These are phyloP conservation scores for Hoplostethus mediterraneus DNA, from an alignment of 2,797 vertebrate species.

Conservation along the genomic window DNA sequence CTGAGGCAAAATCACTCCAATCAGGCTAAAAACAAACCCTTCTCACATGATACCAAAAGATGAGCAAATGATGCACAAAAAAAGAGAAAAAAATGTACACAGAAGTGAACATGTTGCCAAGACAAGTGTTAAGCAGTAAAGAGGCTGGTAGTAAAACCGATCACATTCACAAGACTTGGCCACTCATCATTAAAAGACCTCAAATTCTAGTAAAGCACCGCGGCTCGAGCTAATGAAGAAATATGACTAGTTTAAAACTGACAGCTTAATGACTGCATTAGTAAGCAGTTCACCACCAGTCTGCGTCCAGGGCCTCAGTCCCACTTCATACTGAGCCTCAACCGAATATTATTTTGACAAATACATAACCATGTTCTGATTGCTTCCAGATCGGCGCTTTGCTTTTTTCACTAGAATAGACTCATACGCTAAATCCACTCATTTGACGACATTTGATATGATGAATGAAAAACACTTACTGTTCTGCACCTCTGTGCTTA, in stretches of 20 bases:
- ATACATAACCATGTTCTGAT: constrained; percentile 56
- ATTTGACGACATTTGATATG: constrained; percentile 31
- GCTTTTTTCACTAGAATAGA: constrained; percentile 20
- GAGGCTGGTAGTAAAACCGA: constrained; percentile 14
- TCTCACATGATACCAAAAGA: background rate
- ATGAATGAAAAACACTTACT: constrained; percentile 22
- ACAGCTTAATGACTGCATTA: constrained; percentile 46
- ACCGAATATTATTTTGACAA: constrained; percentile 61
- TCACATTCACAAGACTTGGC: constrained; percentile 16
- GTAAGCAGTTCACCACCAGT: constrained; percentile 49
- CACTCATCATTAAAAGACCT: constrained; percentile 47
- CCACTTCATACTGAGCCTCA: constrained; percentile 38
- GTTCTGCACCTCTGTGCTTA: constrained; percentile 2
- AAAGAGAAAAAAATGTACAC: constrained; percentile 5
- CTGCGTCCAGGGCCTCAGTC: constrained; percentile 23
- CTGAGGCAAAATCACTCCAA: background rate
- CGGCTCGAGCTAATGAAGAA: constrained; percentile 56
- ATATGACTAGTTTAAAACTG: constrained; percentile 54
- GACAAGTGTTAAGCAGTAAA: constrained; percentile 12
- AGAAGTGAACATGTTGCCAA: constrained; percentile 9
- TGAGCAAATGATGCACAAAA: background rate
- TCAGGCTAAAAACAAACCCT: background rate
- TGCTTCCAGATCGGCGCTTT: constrained; percentile 42
- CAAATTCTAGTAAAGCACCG: constrained; percentile 35
- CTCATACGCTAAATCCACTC: constrained; percentile 32